Conservation (phyloP, 1,140 invertebrate species). For the Planococcus citri region DNA sequence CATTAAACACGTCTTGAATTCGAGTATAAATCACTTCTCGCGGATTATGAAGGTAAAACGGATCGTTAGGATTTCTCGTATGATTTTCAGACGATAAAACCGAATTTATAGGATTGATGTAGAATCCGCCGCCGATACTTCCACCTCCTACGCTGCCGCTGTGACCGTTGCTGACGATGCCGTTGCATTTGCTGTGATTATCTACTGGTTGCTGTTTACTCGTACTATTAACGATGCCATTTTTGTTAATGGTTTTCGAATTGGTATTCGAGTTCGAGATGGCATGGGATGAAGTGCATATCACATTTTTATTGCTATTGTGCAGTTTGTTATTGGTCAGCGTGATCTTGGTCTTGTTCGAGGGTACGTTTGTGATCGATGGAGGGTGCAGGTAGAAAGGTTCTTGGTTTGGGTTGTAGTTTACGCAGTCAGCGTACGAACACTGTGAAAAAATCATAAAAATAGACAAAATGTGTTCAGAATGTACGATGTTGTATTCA, state of each 20-base stretch:
- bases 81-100: constrained; percentile 31
- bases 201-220: no score
- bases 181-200: constrained; percentile 24
- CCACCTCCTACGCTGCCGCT: no score
- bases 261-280: no score
- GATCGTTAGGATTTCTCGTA: constrained; percentile 39
- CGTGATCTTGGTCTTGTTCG: constrained; percentile 5
- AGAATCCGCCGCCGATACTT: no score
- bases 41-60: constrained; percentile 72
- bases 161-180: no score
- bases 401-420: constrained; percentile 39
- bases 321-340: constrained; percentile 15
- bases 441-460: constrained; percentile 40
- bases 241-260: not conserved
- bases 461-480: not conserved
- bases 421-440: constrained; percentile 40
- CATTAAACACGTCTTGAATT: constrained; percentile 60
- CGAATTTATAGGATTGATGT: constrained; percentile 63
- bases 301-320: constrained; percentile 19
- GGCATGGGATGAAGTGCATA: not conserved
- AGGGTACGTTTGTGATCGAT: constrained; percentile 29
- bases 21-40: constrained; percentile 55
- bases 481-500: no score
- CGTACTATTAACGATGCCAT: not conserved
- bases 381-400: constrained; percentile 64